These are phyloP conservation scores for Lagocephalus sceleratus DNA, from an alignment of 2,797 vertebrate genomes.

Conservation along the genomic window DNA sequence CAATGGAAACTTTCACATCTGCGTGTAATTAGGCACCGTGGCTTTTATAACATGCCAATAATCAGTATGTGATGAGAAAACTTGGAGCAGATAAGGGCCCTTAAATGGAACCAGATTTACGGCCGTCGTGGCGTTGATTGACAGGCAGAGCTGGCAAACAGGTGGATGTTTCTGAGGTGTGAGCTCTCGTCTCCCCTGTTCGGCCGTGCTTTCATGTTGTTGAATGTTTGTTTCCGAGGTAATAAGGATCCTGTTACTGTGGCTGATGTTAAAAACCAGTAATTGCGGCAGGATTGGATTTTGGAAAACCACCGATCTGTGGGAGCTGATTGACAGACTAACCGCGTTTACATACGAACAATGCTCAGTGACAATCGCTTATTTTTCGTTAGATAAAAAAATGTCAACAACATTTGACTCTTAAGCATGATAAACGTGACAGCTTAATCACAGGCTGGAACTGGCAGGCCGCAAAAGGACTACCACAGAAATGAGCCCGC, in stretches of 20 bases:
- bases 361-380: neutral
- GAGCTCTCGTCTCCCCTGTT: conserved; percentile 2
- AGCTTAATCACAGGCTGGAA: conserved; percentile 25
- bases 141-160: conserved; percentile 3
- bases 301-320: neutral
- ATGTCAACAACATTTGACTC: neutral
- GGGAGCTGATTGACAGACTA: neutral
- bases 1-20: neutral
- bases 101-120: conserved; percentile 1
- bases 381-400: conserved; percentile 2
- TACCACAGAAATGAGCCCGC: neutral
- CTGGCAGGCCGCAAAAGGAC: conserved; percentile 9
- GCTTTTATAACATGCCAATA: conserved; percentile 10
- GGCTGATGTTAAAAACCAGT: neutral
- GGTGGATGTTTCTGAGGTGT: conserved; percentile 7
- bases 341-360: neutral
- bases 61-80: conserved; percentile 6
- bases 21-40: neutral
- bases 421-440: conserved; percentile 7
- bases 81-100: conserved; percentile 1
- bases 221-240: neutral
- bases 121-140: conserved; percentile 1
- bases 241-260: neutral
- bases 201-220: neutral
- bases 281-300: neutral